Percentiles rank a stretch among this genome's conserved stretches.
Evolutionary conservation across 2,888 invertebrate species (phyloP).

Genomic region (Lithosia quadra): DNA sequence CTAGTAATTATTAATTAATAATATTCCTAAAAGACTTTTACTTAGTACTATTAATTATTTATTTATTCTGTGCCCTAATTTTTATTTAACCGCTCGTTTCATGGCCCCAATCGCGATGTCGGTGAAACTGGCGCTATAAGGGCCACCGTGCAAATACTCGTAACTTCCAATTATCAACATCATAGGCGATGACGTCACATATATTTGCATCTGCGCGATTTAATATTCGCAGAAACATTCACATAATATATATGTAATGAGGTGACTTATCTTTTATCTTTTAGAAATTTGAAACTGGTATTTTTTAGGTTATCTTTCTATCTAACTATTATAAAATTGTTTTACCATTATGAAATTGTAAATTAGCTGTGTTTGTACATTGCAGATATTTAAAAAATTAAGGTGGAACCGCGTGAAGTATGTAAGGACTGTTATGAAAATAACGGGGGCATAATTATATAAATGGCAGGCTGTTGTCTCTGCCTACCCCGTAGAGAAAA

Average conservation of each 20-base stretch:
- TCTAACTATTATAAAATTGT: no score
- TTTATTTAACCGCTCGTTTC: conserved; percentile 6
- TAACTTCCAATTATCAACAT: conserved; percentile 60
- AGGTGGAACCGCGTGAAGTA: no score
- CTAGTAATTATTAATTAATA: no score
- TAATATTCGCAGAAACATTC: conserved; percentile 14
- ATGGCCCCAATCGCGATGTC: conserved; percentile 27
- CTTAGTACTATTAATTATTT: no score
- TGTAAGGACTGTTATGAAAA: no score
- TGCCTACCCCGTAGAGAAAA: no score
- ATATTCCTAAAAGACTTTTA: no score
- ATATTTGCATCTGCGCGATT: conserved; percentile 3
- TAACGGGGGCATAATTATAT: no score
- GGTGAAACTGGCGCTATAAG: conserved; percentile 35
- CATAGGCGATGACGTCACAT: conserved; percentile 34
- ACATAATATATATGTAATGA: conserved; percentile 19
- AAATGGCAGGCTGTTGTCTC: no score
- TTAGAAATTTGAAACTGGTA: neutral
- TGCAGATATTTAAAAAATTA: no score
- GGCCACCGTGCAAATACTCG: conserved; percentile 35
- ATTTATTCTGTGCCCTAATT: neutral
- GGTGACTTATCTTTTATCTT: conserved; percentile 15
- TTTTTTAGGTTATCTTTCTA: neutral
- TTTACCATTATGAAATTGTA: no score
- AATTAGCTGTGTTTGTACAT: no score